Conservation (phyloP, 2,888 invertebrate species). For the Cinara cedri region DNA sequence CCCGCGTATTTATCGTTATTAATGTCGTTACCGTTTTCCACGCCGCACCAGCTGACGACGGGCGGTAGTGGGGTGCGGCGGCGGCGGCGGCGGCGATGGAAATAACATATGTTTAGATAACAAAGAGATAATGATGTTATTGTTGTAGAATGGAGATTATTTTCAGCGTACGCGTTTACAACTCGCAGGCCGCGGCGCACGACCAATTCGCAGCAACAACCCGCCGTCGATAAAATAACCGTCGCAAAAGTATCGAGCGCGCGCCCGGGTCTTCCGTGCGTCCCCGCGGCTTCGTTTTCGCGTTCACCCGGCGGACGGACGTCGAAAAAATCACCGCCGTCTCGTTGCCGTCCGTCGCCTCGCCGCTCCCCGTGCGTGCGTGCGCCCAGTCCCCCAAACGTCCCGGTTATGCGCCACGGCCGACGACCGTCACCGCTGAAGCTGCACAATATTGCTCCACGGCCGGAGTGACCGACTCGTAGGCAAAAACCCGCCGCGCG, state of each 20-base stretch:
- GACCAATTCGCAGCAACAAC: neutral
- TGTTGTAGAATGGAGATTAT: no score
- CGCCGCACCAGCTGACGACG: no score
- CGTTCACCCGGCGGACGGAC: neutral
- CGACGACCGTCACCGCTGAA: neutral
- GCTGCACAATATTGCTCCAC: neutral
- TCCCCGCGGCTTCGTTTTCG: neutral
- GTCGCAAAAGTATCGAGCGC: neutral
- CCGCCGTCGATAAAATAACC: neutral
- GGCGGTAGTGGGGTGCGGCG: neutral
- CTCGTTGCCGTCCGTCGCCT: neutral
- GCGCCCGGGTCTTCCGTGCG: no score
- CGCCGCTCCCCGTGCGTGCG: neutral
- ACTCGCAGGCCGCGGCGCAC: neutral
- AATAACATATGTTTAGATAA: conserved; percentile 49
- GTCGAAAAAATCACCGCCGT: neutral
- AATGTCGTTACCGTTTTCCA: neutral
- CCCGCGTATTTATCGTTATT: no score
- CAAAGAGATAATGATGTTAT: conserved; percentile 36
- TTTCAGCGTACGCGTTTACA: neutral
- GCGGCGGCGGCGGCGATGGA: neutral
- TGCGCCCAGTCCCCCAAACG: neutral
- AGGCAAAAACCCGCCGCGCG: neutral
- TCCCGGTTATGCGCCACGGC: conserved; percentile 23
- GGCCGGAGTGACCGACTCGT: neutral